Base-by-base conservation (phyloP, 2,113 vertebrate genomes). In the Phalacrocorax pelagicus region DNA sequence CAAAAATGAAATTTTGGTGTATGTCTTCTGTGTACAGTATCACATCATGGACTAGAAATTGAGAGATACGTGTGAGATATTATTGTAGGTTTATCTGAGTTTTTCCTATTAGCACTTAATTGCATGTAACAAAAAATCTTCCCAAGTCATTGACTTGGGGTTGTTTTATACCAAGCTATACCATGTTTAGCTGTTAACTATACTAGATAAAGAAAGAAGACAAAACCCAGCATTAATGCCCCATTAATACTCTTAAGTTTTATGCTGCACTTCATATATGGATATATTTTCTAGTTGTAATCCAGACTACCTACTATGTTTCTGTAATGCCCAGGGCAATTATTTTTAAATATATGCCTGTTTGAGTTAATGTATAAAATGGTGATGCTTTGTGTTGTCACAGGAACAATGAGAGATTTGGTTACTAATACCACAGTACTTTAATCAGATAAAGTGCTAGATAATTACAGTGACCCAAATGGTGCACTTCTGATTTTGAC, bases 371-470 rank as follows among this genome's bases (percentile, higher is more conserved):
- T 62, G 36, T 75, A 23, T 72, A 65, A 96, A 82, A 81, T 86
- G 51, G 42, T 65, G 44, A 86, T 87, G 84, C 61, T 86, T 90
- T 84, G 54, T 70, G 40, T 63, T 94, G 32, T 58, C 32, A 16
- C 12, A 67, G 81, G 77, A 94, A 62, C 92, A 90, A 94, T 38
- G 63, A 90, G 61, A 91, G 67, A 86, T 86, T 75, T 86, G 92
- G 18, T 94, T 95, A 81, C 67, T 96, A 94, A 87, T 94, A 90
- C 91, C 55, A 49, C 66, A 63, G 79, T 63, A 49, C 24, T 95
- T 94, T 87, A 93, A 94, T 96, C 90, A 70, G 91, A 90, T 90
- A 49, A 95, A 92, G 77, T 78, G 70, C 77, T 71, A 47, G 83
- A 65, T 96, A 87, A 94, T 90, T 88, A 13, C 47, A 93, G 51